phyloP scores from a whole-genome alignment of 2,113 vertebrate species.

The Fregetta grallaria region DNA sequence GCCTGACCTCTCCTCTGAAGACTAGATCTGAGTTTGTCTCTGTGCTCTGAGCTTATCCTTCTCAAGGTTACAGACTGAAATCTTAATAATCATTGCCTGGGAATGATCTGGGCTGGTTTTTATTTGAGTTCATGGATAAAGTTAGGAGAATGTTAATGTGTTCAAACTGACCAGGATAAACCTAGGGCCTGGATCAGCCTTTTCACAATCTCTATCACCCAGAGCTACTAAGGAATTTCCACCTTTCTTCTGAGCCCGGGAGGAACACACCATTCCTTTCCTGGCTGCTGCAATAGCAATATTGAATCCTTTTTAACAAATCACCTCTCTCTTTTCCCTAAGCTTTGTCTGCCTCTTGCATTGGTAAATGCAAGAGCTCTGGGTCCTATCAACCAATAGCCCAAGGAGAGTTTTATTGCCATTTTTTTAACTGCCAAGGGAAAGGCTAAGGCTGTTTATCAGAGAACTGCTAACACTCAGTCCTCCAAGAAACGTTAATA shows the following conservation, averaged over 20 bases:
- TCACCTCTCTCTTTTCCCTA: not conserved
- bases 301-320: not conserved
- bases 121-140: not conserved
- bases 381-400: not conserved
- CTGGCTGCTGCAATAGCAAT: not conserved
- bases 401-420: not conserved
- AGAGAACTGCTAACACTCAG: not conserved
- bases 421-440: not conserved
- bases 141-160: not conserved
- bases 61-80: not conserved
- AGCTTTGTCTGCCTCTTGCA: not conserved
- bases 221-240: not conserved
- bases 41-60: not conserved
- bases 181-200: not conserved
- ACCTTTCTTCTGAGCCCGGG: not conserved
- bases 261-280: not conserved
- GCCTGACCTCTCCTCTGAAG: not conserved
- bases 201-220: not conserved
- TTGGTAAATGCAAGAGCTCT: not conserved
- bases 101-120: not conserved
- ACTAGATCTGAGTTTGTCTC: not conserved
- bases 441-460: constrained; percentile 13
- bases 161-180: not conserved
- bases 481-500: constrained; percentile 10
- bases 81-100: not conserved